Percentiles rank a stretch among this genome's conserved stretches.
Conservation (phyloP, 2,888 invertebrate genomes). For the Hirudinaria manillensis region DNA sequence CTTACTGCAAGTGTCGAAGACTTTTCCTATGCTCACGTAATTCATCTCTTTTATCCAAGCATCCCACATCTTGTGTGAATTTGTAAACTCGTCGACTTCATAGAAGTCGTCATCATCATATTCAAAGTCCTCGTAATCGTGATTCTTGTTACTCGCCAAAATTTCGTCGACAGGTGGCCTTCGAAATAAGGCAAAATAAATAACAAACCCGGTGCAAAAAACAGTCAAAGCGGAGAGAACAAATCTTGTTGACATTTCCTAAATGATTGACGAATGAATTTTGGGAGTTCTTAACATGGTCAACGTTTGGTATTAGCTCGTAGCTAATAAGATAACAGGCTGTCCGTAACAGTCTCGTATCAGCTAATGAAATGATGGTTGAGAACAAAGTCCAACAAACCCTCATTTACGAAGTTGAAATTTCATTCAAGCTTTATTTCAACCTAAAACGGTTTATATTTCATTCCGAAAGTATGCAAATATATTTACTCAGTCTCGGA, state of each 20-base stretch:
- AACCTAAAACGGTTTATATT: no score
- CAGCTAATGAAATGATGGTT: neutral
- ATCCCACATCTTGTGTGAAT: conserved; percentile 24
- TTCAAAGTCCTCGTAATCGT: neutral
- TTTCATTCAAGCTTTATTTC: no score
- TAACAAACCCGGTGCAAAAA: conserved; percentile 21
- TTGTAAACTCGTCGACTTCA: neutral
- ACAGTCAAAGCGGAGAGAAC: conserved; percentile 2
- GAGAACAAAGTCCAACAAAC: neutral
- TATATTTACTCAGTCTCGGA: no score
- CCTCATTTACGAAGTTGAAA: no score
- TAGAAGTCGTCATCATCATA: conserved; percentile 15
- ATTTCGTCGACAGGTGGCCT: conserved; percentile 27
- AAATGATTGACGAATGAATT: neutral
- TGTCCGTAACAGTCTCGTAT: neutral
- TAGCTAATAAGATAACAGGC: neutral
- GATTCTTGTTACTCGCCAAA: conserved; percentile 21
- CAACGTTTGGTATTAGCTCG: neutral
- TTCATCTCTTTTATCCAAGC: conserved; percentile 19
- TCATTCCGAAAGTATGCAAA: no score
- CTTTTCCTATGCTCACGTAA: conserved; percentile 32
- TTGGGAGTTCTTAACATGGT: neutral
- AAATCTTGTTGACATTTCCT: conserved; percentile 18
- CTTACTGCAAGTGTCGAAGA: conserved; percentile 35
- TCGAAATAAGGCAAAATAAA: conserved; percentile 30